Percentiles rank a stretch among this genome's conserved stretches.
Evolutionary conservation across 2,797 vertebrate genomes (phyloP).

Genomic region (Perodicticus potto): DNA sequence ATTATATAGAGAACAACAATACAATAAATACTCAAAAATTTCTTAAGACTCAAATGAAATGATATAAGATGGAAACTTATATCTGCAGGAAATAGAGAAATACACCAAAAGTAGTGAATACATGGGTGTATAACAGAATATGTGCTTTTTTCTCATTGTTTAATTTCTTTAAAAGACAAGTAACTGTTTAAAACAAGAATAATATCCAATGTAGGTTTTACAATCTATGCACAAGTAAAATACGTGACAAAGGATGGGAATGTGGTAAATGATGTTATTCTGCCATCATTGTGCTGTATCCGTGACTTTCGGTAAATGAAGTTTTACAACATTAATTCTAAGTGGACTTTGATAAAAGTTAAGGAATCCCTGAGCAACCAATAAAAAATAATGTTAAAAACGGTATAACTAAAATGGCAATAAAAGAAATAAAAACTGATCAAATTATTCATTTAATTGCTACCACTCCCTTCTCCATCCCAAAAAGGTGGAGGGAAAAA

Average conservation of each 20-base stretch:
- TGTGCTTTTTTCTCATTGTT: neutral
- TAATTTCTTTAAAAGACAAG: neutral
- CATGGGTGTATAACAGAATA: neutral
- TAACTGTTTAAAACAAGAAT: neutral
- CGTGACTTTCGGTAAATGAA: neutral
- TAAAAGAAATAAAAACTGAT: neutral
- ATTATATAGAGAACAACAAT: neutral
- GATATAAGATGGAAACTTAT: neutral
- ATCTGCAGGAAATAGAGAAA: neutral
- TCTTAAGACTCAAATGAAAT: neutral
- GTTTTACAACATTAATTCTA: neutral
- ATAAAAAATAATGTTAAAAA: neutral
- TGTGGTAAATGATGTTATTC: neutral
- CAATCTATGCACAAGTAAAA: neutral
- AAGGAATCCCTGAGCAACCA: neutral
- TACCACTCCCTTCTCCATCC: neutral
- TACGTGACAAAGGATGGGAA: neutral
- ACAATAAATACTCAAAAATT: neutral
- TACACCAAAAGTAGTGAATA: neutral
- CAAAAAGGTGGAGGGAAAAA: neutral
- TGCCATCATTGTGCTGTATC: neutral
- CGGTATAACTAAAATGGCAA: neutral
- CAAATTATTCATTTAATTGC: neutral
- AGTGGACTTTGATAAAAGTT: neutral
- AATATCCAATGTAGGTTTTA: neutral